Conservation (phyloP, 2,113 vertebrate genomes). For the Psittacara wagleri region DNA sequence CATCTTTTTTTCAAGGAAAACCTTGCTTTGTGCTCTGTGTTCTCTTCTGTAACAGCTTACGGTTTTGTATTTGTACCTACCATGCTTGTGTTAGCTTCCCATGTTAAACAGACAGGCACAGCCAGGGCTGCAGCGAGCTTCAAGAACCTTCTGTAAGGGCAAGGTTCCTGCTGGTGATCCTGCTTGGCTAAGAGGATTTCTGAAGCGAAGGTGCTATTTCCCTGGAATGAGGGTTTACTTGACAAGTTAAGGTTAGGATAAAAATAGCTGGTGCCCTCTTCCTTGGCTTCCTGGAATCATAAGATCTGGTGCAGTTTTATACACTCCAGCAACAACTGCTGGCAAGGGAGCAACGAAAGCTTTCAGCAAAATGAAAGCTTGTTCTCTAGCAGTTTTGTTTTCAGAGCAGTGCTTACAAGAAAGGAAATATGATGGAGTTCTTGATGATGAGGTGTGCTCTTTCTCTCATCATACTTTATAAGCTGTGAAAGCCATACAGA, state of each 20-base stretch:
- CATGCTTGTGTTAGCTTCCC: not conserved
- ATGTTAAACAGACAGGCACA: not conserved
- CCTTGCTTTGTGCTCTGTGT: not conserved
- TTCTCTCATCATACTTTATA: not conserved
- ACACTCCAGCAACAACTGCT: not conserved
- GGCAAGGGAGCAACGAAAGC: not conserved
- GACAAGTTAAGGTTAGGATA: not conserved
- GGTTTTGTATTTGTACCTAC: not conserved
- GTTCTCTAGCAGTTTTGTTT: not conserved
- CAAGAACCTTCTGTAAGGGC: not conserved
- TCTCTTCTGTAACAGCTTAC: no score
- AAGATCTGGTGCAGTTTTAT: not conserved
- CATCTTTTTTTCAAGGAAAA: slow-evolving; percentile 73
- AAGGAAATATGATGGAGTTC: not conserved
- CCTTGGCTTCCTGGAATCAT: not conserved
- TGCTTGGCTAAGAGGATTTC: not conserved
- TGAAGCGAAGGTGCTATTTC: not conserved
- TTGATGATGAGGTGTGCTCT: not conserved
- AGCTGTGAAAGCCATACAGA: not conserved
- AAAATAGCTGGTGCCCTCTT: not conserved
- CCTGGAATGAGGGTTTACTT: not conserved
- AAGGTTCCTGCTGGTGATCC: not conserved
- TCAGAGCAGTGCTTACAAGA: not conserved
- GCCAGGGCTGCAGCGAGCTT: not conserved
- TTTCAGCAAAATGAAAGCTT: not conserved